A percentile compares a stretch with the other conserved stretches of the same genome.
These are phyloP conservation scores for Sarcophaga bullata DNA, from an alignment of 1,140 invertebrate species.

Conservation along the genomic window DNA sequence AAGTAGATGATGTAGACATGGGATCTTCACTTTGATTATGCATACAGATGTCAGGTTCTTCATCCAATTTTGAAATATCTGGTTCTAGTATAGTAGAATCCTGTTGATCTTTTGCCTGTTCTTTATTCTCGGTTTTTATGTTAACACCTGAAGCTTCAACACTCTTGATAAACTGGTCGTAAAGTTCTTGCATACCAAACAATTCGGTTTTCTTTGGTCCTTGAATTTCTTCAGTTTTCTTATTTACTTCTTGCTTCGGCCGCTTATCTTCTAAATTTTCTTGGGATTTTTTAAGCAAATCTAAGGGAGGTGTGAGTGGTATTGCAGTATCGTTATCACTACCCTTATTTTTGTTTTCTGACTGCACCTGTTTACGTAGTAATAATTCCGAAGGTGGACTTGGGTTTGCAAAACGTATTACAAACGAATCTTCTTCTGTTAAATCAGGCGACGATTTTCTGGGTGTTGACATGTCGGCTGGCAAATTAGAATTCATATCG, in stretches of 20 bases:
- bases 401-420: constrained; percentile 36
- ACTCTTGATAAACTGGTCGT: constrained; percentile 62
- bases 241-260: not conserved
- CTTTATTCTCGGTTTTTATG: not conserved
- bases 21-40: constrained; percentile 41
- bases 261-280: not conserved
- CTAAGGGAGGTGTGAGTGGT: not conserved
- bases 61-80: constrained; percentile 29
- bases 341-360: not conserved
- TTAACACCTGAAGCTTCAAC: constrained; percentile 50
- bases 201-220: constrained; percentile 10
- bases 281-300: not conserved
- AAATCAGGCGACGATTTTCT: constrained; percentile 13
- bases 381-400: constrained; percentile 37
- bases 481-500: constrained; percentile 45
- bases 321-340: not conserved
- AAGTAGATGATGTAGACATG: constrained; percentile 42
- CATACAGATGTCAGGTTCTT: constrained; percentile 46
- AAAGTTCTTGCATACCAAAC: constrained; percentile 55
- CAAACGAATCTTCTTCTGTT: constrained; percentile 25
- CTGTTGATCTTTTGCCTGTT: constrained; percentile 7
- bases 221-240: not conserved
- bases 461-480: constrained; percentile 50
- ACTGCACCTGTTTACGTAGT: not conserved
- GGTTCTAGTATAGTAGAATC: not conserved